Base-by-base conservation (phyloP, 1,140 invertebrate species). In the Trachymyrmex septentrionalis region DNA sequence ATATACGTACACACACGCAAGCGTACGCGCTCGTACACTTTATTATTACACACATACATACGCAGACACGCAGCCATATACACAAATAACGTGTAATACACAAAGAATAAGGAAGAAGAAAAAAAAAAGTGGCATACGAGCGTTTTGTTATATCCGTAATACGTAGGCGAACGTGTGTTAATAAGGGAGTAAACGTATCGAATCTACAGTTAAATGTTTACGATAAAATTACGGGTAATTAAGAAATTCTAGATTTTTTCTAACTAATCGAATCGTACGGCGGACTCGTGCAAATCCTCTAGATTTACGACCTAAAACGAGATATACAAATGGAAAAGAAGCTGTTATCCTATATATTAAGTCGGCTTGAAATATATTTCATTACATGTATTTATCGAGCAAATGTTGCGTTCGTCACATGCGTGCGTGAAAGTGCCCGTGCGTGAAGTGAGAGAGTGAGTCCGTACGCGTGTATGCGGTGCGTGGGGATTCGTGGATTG, bases 221-320 rank as follows among this genome's bases (percentile, higher is more conserved):
- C 92, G 93, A 95, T 95, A 95, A 95, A 94, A 95, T 94, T 95
- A 95, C 94, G 95, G 95, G 94, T 95, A 95, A 95, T 94, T 94
- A 95, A 94, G 93, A 93, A 93, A 94, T 93, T 95, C 90, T 94
- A 94, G 94, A 95, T 92, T 95, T 95, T 95, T 95, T 95, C 93
- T 95, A 95, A 93, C 92, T 94, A 93, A 94, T 89, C 91, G 93
- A 92, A 93, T 93, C 87, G 91, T 94, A 94, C 86, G 90, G 88
- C 88, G 87, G 88, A 91, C 89, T 93, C 87, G 91, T 90, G 91
- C 91, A 91, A 91, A 93, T 93, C 87, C 91, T 93, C 87, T 93
- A 93, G 92, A 91, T 87, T 93, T 92, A 93, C 91, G 85, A 93
- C 89, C 87, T 91, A 93, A 92, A 88, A 75, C 86, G 88, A 90